phyloP scores from a whole-genome alignment of 2,888 invertebrate genomes.

The Ormyrus pomaceus region DNA sequence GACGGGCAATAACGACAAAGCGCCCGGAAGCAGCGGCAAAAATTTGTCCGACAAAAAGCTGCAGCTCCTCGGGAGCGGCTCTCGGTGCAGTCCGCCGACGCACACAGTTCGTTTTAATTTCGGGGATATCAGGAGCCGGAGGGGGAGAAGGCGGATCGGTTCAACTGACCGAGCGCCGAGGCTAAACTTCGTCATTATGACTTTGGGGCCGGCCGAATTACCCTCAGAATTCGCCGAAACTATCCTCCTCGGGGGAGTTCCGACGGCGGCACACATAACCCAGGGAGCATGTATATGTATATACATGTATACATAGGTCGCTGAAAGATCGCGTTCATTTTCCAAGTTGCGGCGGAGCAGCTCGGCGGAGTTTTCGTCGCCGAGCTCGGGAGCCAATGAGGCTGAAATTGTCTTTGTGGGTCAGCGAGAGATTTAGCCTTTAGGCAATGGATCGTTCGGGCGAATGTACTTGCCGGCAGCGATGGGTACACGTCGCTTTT shows the following conservation, averaged over 20 bases:
- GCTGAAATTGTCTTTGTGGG: conserved; percentile 40
- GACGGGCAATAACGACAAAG: too few species aligned
- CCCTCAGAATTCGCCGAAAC: conserved; percentile 32
- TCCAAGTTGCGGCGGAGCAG: background rate
- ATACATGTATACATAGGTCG: background rate
- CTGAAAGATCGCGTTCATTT: conserved; percentile 37
- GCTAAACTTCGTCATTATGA: conserved; percentile 44
- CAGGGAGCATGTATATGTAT: background rate
- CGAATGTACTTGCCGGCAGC: too few species aligned
- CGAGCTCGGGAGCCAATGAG: conserved; percentile 4
- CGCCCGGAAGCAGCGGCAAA: too few species aligned
- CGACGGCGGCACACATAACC: conserved; percentile 13
- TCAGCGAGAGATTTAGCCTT: conserved; percentile 36
- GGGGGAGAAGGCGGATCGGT: background rate
- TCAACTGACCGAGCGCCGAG: conserved; percentile 28
- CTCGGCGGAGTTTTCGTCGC: background rate
- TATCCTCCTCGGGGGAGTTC: conserved; percentile 24
- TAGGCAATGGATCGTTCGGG: too few species aligned
- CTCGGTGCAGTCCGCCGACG: too few species aligned
- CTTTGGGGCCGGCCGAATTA: conserved; percentile 12
- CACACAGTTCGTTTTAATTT: too few species aligned
- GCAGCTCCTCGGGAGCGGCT: too few species aligned
- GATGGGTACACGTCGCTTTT: too few species aligned
- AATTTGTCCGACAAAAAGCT: too few species aligned
- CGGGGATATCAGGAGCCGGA: too few species aligned